phyloP scores from a whole-genome alignment of 2,113 vertebrate genomes.

The Brienomyrus longianalis region DNA sequence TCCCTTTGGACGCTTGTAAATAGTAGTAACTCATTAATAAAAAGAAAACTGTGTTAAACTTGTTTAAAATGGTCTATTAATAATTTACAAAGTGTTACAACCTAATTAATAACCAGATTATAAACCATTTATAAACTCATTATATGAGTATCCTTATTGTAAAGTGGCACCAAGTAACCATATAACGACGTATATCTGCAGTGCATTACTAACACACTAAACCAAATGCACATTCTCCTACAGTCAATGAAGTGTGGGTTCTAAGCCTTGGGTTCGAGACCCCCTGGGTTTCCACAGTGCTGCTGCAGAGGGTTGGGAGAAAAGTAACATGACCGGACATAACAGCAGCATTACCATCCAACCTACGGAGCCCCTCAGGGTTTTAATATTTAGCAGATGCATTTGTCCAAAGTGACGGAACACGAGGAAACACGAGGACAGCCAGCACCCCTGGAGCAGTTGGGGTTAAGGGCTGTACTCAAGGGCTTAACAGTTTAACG shows the following conservation, averaged over 20 bases:
- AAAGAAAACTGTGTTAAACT: too few species aligned
- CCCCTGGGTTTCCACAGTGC: neutral
- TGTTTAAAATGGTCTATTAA: too few species aligned
- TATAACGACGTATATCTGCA: neutral
- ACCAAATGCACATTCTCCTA: neutral
- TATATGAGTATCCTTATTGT: too few species aligned
- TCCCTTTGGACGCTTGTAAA: too few species aligned
- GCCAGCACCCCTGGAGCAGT: neutral
- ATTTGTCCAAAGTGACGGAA: neutral
- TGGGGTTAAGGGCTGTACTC: neutral
- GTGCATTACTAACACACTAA: neutral
- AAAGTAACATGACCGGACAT: neutral
- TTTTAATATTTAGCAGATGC: neutral
- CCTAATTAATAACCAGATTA: too few species aligned
- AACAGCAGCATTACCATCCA: neutral
- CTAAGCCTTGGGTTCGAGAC: neutral
- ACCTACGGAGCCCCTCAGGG: neutral
- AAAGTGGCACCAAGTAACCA: neutral
- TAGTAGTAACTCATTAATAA: too few species aligned
- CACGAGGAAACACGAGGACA: neutral
- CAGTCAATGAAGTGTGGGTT: neutral
- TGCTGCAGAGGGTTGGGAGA: neutral
- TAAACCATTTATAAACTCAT: too few species aligned
- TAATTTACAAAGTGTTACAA: too few species aligned
- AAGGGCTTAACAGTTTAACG: neutral